Conservation (phyloP, 2,888 invertebrate genomes). For the Iphiclides podalirius region DNA sequence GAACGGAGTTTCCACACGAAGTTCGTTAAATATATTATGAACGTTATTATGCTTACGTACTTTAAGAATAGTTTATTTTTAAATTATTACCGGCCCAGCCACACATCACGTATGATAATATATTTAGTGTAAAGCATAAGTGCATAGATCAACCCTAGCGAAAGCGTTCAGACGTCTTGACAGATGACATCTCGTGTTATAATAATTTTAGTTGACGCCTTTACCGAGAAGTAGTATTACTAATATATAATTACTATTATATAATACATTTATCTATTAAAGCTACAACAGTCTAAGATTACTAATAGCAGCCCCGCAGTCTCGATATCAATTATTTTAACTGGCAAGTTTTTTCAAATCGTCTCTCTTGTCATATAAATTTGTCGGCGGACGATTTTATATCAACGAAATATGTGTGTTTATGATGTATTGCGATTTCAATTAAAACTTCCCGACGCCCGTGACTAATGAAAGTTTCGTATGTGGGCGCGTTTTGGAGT, state of each 20-base stretch:
- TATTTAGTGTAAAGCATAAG: not conserved
- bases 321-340: too few species aligned
- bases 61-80: too few species aligned
- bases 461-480: slow-evolving; percentile 43
- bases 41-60: too few species aligned
- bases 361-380: too few species aligned
- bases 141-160: slow-evolving; percentile 7
- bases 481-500: slow-evolving; percentile 54
- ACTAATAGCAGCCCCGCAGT: too few species aligned
- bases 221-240: slow-evolving; percentile 1
- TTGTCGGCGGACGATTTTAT: slow-evolving; percentile 16
- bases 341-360: too few species aligned
- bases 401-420: slow-evolving; percentile 25
- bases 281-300: too few species aligned
- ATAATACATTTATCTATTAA: too few species aligned
- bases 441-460: slow-evolving; percentile 37
- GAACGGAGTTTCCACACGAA: not conserved
- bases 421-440: slow-evolving; percentile 52
- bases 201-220: slow-evolving; percentile 35
- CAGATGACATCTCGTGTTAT: slow-evolving; percentile 37
- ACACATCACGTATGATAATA: too few species aligned
- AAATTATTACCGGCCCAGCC: too few species aligned
- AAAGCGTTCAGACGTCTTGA: slow-evolving; percentile 23
- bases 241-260: too few species aligned
- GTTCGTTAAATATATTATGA: not conserved